These are phyloP conservation scores for Taenioides sp. DNA, from an alignment of 2,797 vertebrate species.

Conservation along the genomic window DNA sequence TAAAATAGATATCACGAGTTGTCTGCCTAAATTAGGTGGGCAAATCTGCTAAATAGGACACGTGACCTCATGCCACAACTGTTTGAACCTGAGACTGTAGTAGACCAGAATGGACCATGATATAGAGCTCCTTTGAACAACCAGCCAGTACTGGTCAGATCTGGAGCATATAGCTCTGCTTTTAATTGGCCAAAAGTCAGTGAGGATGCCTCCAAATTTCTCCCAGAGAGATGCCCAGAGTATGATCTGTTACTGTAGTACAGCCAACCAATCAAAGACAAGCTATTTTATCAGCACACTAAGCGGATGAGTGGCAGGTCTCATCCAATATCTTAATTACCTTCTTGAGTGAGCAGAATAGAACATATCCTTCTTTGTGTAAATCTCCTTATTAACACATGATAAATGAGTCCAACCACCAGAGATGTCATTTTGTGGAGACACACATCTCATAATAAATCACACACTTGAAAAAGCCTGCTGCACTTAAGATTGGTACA, in stretches of 20 bases:
- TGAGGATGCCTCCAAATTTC: constrained; percentile 33
- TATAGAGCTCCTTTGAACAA: constrained; percentile 45
- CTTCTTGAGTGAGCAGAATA: constrained; percentile 25
- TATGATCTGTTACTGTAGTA: constrained; percentile 16
- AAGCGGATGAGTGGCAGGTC: constrained; percentile 30
- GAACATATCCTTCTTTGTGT: constrained; percentile 6
- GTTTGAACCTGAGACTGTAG: constrained; percentile 44
- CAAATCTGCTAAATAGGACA: constrained; percentile 69
- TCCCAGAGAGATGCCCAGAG: constrained; percentile 13
- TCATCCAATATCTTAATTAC: constrained; percentile 40
- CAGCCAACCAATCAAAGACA: constrained; percentile 16
- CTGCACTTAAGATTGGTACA: background rate
- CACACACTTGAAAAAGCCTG: constrained; percentile 7
- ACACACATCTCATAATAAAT: constrained; percentile 8
- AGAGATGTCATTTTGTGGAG: background rate
- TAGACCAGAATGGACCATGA: constrained; percentile 42
- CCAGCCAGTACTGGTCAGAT: constrained; percentile 24
- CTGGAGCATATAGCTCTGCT: constrained; percentile 22
- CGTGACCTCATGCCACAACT: constrained; percentile 61
- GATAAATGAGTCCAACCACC: constrained; percentile 16
- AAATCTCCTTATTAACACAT: constrained; percentile 25
- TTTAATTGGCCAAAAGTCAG: constrained; percentile 43
- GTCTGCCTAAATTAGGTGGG: constrained; percentile 42
- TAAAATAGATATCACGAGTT: constrained; percentile 56
- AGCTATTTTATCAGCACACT: constrained; percentile 9